Conservation (phyloP, 2,113 vertebrate species). For the Spheniscus mendiculus region DNA sequence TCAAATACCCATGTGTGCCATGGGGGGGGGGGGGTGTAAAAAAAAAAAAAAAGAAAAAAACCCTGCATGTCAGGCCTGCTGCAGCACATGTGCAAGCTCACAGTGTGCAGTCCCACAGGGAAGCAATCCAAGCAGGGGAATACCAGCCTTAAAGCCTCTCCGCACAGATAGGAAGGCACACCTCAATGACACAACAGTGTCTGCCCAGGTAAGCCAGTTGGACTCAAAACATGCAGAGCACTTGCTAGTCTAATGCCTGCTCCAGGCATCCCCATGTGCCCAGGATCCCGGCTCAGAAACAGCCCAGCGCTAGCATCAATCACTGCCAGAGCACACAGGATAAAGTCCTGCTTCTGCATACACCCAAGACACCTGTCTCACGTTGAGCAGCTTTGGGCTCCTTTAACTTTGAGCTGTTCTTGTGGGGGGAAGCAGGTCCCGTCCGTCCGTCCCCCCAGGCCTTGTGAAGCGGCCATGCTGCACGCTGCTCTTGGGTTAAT, state of each 20-base stretch:
- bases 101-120: background rate
- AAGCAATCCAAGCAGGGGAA: background rate
- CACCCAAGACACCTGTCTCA: background rate
- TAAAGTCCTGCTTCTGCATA: background rate
- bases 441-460: no score
- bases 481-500: background rate
- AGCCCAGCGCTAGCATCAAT: background rate
- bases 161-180: background rate
- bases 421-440: background rate
- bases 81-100: background rate
- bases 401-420: background rate
- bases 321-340: background rate
- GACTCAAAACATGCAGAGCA: background rate
- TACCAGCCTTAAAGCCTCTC: background rate
- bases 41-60: background rate
- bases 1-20: background rate
- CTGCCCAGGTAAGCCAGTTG: background rate
- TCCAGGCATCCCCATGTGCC: background rate
- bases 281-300: background rate
- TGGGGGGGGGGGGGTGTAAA: no score
- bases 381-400: background rate
- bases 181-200: background rate
- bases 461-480: background rate
- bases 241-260: background rate
- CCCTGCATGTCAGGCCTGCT: fast-evolving